Evolutionary conservation across 2,113 vertebrate genomes (phyloP), one percentile per base, ranked within the genome.

Genomic region (Ornithorhynchus anatinus): DNA sequence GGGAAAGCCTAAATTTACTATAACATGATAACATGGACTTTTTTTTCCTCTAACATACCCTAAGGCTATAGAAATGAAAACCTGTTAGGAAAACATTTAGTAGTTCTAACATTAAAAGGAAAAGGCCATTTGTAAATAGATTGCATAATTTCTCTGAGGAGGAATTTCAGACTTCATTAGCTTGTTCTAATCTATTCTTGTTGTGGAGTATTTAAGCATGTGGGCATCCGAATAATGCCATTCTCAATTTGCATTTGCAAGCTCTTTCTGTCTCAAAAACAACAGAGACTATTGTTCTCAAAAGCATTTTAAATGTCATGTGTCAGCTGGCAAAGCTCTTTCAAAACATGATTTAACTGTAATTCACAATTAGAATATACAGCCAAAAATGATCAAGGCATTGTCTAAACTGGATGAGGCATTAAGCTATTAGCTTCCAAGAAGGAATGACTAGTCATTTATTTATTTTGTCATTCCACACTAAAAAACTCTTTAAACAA

Each of bases 91-190:
- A 78, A 75, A 12, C 2, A 14, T 4, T 48, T 1, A 5, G 10
- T n/a, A 69, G 14, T 38, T 75, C 4, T 37, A 63, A 38, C 23
- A 51, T 0, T 1, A 63, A 44, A 44, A 62, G 12, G 32, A 51
- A 44, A 47, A 40, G 57, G 22, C 39, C 25, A 80, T 75, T 59
- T 66, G 69, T 63, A 64, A 80, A 82, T 85, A 5, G 2, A 56
- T 81, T 70, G 62, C 48, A 25, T 37, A 62, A 13, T 20, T 40
- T 15, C 17, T 71, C 33, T 73, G 31, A 20, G 23, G 50, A 54
- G 36, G 62, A 63, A 61, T 33, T 20, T 73, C 66, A 79, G 7
- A 29, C 45, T 61, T 61, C 29, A 71, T n/a, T 72, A 72, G n/a
- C 6, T 6, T 60, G 52, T 79, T 73, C 65, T 27, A 77, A 62